Evolutionary conservation across 2,113 vertebrate species (phyloP).

Genomic region (Isichthys henryi): DNA sequence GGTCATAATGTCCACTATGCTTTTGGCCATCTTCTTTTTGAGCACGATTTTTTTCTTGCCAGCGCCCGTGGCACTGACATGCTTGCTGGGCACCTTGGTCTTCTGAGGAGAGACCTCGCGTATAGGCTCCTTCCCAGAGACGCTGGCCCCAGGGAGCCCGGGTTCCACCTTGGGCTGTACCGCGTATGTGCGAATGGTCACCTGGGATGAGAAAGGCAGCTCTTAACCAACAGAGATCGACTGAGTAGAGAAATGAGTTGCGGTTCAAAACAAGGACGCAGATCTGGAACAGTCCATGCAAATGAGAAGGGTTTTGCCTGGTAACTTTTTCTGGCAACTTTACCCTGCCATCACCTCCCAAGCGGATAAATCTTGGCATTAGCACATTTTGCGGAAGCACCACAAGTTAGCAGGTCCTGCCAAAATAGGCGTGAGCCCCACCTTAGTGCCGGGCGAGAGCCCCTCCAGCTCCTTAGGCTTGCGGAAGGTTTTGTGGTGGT

Average conservation of each 20-base stretch:
- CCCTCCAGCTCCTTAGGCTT: conserved; percentile 80
- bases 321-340: neutral
- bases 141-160: conserved; percentile 10
- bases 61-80: conserved; percentile 27
- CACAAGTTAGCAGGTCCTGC: neutral
- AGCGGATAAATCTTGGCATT: neutral
- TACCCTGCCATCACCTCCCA: too few relatives aligned
- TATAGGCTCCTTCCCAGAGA: neutral
- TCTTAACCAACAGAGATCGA: neutral
- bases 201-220: conserved; percentile 48
- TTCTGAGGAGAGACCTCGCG: neutral
- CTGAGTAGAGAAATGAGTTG: neutral
- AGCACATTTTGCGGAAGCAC: neutral
- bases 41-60: conserved; percentile 33
- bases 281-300: neutral
- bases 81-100: neutral
- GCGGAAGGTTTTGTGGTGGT: conserved; percentile 78
- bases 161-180: conserved; percentile 37
- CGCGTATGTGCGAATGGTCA: conserved; percentile 79
- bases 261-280: neutral
- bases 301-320: neutral
- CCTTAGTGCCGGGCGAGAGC: conserved; percentile 85
- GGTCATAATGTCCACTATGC: conserved; percentile 54
- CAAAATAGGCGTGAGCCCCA: conserved; percentile 32
- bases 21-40: conserved; percentile 64